phyloP scores from a whole-genome alignment of 2,888 invertebrate genomes.

The Congeria kusceri region DNA sequence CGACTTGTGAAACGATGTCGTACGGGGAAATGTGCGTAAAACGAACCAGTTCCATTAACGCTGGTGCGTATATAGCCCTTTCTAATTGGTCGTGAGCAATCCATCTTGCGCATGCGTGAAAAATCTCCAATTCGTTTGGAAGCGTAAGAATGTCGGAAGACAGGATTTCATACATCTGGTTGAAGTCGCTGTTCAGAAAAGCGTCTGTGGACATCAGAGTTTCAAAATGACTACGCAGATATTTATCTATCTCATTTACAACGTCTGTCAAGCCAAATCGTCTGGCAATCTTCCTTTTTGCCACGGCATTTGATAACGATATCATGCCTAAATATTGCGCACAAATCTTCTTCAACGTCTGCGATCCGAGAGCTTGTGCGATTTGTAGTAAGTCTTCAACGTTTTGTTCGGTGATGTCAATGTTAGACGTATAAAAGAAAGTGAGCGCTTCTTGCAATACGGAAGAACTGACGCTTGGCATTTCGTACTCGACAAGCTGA shows the following conservation, averaged over 20 bases:
- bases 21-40: constrained; percentile 73
- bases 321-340: constrained; percentile 64
- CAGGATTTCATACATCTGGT: constrained; percentile 66
- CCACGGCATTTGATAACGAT: constrained; percentile 63
- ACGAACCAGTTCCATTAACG: constrained; percentile 70
- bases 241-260: constrained; percentile 56
- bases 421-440: constrained; percentile 74
- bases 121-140: constrained; percentile 72
- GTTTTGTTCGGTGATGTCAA: constrained; percentile 66
- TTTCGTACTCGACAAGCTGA: constrained; percentile 53
- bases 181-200: constrained; percentile 64
- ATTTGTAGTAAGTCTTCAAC: constrained; percentile 69
- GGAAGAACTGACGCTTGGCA: constrained; percentile 59
- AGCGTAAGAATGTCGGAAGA: constrained; percentile 67
- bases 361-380: constrained; percentile 68
- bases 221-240: constrained; percentile 65
- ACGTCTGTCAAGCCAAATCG: constrained; percentile 68
- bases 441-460: constrained; percentile 67
- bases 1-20: constrained; percentile 72
- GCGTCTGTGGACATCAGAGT: constrained; percentile 60
- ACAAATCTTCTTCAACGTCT: constrained; percentile 60
- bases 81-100: constrained; percentile 72
- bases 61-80: constrained; percentile 62
- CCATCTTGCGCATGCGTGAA: constrained; percentile 75
- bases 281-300: constrained; percentile 65